Conservation (phyloP, 2,113 vertebrate species). For the Dascyllus trimaculatus region DNA sequence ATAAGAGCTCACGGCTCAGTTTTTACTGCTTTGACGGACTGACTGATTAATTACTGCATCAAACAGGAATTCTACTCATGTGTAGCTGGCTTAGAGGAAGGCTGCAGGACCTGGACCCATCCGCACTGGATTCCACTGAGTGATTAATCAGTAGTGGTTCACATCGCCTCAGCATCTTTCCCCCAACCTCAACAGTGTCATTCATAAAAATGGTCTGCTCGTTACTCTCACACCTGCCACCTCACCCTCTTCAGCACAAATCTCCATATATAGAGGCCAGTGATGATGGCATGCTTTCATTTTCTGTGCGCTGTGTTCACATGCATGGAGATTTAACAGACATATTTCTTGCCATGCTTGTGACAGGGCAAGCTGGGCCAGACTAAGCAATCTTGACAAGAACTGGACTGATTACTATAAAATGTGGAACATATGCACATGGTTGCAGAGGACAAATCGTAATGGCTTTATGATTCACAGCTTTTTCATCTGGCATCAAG, state of each 20-base stretch:
- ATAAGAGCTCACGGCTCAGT: slow-evolving; percentile 4
- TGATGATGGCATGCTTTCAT: not conserved
- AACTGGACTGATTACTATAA: not conserved
- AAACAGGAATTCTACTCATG: slow-evolving; percentile 40
- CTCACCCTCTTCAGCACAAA: not conserved
- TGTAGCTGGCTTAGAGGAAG: slow-evolving; percentile 31
- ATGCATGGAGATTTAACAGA: not conserved
- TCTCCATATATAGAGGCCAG: not conserved
- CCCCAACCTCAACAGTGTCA: slow-evolving; percentile 20
- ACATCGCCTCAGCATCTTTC: slow-evolving; percentile 40
- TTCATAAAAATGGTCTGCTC: slow-evolving; percentile 48
- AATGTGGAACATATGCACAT: not conserved
- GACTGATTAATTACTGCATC: slow-evolving; percentile 45
- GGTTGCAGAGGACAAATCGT: not conserved
- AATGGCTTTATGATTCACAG: not conserved
- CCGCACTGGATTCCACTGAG: slow-evolving; percentile 20
- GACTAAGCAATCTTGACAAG: not conserved
- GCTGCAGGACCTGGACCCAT: slow-evolving; percentile 1
- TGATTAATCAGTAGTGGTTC: slow-evolving; percentile 41
- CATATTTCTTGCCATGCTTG: no score
- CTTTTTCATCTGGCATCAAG: not conserved
- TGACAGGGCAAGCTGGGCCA: no score
- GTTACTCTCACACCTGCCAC: slow-evolving; percentile 42
- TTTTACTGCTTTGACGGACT: slow-evolving; percentile 21
- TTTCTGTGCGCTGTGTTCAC: not conserved